Conservation (phyloP, 2,113 vertebrate genomes). For the Lathamus discolor region DNA sequence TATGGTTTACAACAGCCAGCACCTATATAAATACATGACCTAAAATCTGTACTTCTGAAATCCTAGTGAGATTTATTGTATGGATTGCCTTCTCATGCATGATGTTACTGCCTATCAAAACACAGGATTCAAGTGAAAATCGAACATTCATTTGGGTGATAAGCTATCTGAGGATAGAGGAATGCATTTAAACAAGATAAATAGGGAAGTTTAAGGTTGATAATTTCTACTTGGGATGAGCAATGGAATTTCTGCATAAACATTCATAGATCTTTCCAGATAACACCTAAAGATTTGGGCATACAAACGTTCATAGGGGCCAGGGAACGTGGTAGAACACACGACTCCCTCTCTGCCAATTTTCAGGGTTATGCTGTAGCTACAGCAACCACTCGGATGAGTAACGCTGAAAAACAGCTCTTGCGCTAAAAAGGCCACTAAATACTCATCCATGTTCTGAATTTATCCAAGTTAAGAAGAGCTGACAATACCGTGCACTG, state of each 20-base stretch:
- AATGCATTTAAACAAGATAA: not conserved
- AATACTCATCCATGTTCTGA: not conserved
- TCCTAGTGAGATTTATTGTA: not conserved
- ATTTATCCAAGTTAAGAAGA: not conserved
- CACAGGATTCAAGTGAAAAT: not conserved
- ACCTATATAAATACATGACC: not conserved
- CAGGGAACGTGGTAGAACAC: not conserved
- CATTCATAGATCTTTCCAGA: not conserved
- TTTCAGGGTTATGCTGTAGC: conserved; percentile 8
- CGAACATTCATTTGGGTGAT: not conserved
- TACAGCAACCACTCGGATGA: conserved; percentile 37
- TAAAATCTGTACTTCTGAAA: not conserved
- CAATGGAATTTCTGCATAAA: not conserved
- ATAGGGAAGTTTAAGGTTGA: not conserved
- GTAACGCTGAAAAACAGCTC: not conserved
- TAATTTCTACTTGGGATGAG: not conserved
- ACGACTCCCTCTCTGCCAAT: not conserved
- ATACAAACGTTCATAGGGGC: not conserved
- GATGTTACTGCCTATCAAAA: accelerated
- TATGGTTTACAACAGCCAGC: not conserved
- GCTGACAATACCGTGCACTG: not conserved
- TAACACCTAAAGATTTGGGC: not conserved
- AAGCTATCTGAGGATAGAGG: not conserved
- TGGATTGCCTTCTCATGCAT: not conserved
- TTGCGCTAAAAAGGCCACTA: not conserved